These are phyloP conservation scores for Hyles lineata DNA, from an alignment of 2,888 invertebrate genomes.

Conservation along the genomic window DNA sequence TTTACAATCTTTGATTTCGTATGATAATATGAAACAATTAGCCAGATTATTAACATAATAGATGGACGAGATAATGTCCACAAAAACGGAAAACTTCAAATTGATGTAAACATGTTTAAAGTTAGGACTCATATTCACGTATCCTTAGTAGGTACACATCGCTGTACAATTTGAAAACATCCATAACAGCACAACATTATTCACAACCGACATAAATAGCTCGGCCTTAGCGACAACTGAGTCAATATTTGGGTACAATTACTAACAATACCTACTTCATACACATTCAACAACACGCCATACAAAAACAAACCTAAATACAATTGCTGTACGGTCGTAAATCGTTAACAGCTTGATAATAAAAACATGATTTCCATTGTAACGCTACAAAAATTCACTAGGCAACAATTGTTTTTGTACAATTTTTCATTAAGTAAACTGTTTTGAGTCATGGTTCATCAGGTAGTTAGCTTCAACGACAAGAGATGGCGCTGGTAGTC, in stretches of 20 bases:
- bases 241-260: constrained; percentile 52
- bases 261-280: constrained; percentile 44
- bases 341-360: neutral
- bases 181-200: constrained; percentile 40
- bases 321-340: neutral
- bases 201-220: constrained; percentile 53
- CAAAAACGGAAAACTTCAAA: too few species aligned
- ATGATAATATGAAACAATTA: too few species aligned
- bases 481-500: constrained; percentile 60
- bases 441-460: constrained; percentile 32
- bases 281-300: neutral
- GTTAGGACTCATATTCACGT: neutral
- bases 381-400: constrained; percentile 25
- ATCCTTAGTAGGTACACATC: neutral
- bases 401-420: constrained; percentile 25
- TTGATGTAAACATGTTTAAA: neutral
- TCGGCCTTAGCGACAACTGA: constrained; percentile 53
- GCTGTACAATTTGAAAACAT: constrained; percentile 33
- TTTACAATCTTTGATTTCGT: too few species aligned
- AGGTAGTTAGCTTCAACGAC: constrained; percentile 38
- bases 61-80: neutral
- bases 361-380: constrained; percentile 20
- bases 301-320: neutral
- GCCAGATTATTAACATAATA: too few species aligned
- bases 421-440: constrained; percentile 33